Evolutionary conservation across 2,797 vertebrate species (phyloP), one percentile per base, ranked within the genome.

Genomic region (Brachymystax lenok): DNA sequence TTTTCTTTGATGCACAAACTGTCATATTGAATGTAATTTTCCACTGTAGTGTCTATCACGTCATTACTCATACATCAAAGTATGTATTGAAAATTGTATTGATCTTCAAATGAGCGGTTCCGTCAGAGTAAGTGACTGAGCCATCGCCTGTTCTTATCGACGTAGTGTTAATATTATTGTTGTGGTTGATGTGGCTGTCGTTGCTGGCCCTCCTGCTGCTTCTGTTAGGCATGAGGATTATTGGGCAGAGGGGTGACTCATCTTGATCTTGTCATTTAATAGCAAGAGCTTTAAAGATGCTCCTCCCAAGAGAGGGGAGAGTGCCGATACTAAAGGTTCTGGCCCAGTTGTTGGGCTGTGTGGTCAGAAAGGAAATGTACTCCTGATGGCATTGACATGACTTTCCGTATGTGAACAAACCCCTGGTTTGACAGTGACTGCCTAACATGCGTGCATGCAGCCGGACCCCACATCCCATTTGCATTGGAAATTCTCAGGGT

Each of bases 11-110:
- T 63, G 52, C 74, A 78, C 24, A n/a, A 74, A 77, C 78, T 79
- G 78, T 77, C 81, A 79, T 77, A 72, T 76, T 80, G 81, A 74
- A 71, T 72, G 82, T 82, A 78, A 77, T 84, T 75, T 74, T 69
- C 69, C 74, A 67, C 80, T 77, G 82, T 76, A 84, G 82, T 21
- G 28, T 82, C 54, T 56, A 16, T 6, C 54, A 5, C 27, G 24
- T 14, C 13, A 28, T 19, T 67, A 28, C 28, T 33, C 64, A 17
- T 33, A 17, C 16, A 33, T 67, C 64, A 16, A 33, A 30, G 27
- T 28, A 28, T 67, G 64, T 14, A 17, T 67, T 67, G 27, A 33
- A 67, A 67, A 24, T 16, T 67, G 64, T 35, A 35, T 35, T 28
- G 27, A 67, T 28, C 64, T 67, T 67, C 19, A 67, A 67, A 33